phyloP scores from a whole-genome alignment of 2,113 vertebrate genomes.

The Epinephelus lanceolatus region DNA sequence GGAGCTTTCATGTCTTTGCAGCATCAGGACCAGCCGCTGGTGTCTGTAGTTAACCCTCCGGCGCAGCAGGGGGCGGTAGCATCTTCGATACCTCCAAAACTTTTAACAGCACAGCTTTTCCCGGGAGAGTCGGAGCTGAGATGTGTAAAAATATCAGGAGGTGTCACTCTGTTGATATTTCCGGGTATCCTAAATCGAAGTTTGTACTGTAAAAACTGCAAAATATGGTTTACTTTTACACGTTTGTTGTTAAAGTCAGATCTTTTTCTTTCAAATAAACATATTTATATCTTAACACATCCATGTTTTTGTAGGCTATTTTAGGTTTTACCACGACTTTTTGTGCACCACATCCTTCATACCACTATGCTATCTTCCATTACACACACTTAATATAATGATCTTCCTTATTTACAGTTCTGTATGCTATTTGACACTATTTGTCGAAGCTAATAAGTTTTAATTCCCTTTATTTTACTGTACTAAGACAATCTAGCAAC shows the following conservation, averaged over 20 bases:
- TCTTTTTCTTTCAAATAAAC: not conserved
- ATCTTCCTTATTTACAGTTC: not conserved
- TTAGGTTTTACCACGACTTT: not conserved
- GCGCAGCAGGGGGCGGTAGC: constrained; percentile 59
- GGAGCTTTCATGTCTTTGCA: constrained; percentile 16
- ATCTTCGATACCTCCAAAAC: not conserved
- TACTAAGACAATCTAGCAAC: not conserved
- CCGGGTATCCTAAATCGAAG: not conserved
- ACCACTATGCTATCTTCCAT: not conserved
- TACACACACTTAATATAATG: rapidly evolving
- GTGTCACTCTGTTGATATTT: constrained; percentile 30
- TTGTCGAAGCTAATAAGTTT: not conserved
- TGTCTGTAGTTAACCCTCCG: constrained; percentile 47
- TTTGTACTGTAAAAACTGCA: not conserved
- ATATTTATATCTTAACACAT: not conserved
- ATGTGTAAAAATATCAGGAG: not conserved
- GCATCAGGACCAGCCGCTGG: constrained; percentile 39
- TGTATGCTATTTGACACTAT: not conserved
- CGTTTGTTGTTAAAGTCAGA: too few relatives aligned
- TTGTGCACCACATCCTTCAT: not conserved
- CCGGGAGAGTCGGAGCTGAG: constrained; percentile 5
- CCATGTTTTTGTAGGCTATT: not conserved
- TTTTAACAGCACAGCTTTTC: not conserved
- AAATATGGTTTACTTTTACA: not conserved
- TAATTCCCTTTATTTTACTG: not conserved